phyloP scores from a whole-genome alignment of 2,888 invertebrate genomes.

The Deilephila elpenor region DNA sequence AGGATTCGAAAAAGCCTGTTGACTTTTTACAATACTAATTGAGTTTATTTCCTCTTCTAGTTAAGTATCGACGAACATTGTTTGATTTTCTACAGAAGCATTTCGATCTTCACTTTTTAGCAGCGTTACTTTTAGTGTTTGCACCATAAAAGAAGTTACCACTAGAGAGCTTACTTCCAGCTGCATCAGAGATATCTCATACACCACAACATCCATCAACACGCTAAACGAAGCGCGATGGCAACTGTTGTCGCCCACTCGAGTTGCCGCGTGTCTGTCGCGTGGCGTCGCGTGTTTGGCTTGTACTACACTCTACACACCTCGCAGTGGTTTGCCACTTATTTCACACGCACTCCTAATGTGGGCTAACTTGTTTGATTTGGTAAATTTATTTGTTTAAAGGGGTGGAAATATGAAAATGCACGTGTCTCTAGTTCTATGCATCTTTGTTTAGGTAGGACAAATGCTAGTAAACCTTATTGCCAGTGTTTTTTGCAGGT shows the following conservation, averaged over 20 bases:
- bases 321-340: slow-evolving; percentile 9
- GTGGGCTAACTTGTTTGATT: slow-evolving; percentile 18
- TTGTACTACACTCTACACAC: neutral
- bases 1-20: too few relatives aligned
- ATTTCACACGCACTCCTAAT: slow-evolving; percentile 16
- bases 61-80: too few relatives aligned
- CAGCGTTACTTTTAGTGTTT: too few relatives aligned
- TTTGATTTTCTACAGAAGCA: too few relatives aligned
- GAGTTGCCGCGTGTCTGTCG: slow-evolving; percentile 38
- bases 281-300: slow-evolving; percentile 37
- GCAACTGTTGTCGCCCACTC: slow-evolving; percentile 24
- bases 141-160: too few relatives aligned
- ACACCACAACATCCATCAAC: neutral
- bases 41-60: too few relatives aligned
- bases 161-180: too few relatives aligned
- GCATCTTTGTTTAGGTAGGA: neutral
- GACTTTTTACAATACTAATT: too few relatives aligned
- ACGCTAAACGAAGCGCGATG: slow-evolving; percentile 20
- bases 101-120: too few relatives aligned
- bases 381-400: slow-evolving; percentile 19
- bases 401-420: too few relatives aligned
- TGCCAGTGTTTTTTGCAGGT: neutral
- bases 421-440: neutral
- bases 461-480: neutral
- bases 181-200: neutral